Evolutionary conservation across 2,888 invertebrate species (phyloP).

Genomic region (Sussaba pulchella): DNA sequence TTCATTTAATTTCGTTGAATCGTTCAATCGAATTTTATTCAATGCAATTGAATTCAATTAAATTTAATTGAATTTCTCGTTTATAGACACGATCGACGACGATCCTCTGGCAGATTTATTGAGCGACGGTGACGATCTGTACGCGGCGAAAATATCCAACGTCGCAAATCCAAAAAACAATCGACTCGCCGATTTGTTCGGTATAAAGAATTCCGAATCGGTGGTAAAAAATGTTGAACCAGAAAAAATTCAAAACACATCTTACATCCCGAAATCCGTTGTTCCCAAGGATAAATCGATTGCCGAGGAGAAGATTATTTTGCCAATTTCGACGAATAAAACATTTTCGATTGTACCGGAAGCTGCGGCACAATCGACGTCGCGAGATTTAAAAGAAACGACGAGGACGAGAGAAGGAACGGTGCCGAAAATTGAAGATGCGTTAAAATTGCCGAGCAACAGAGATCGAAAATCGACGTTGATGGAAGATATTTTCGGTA

Average conservation of each 20-base stretch:
- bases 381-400: slow-evolving; percentile 49
- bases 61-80: neutral
- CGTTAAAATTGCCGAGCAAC: slow-evolving; percentile 60
- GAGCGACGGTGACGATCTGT: slow-evolving; percentile 71
- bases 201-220: slow-evolving; percentile 70
- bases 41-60: slow-evolving; percentile 10
- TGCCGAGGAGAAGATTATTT: neutral
- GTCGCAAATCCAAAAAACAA: slow-evolving; percentile 67
- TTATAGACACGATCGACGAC: slow-evolving; percentile 71
- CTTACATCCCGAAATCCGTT: slow-evolving; percentile 36
- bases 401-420: slow-evolving; percentile 64
- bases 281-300: slow-evolving; percentile 14
- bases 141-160: slow-evolving; percentile 62
- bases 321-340: slow-evolving; percentile 49
- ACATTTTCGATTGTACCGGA: neutral
- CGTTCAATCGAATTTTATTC: no score
- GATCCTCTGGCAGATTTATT: slow-evolving; percentile 74
- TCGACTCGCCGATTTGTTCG: slow-evolving; percentile 76
- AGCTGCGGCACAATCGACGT: slow-evolving; percentile 19
- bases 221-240: slow-evolving; percentile 55
- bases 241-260: slow-evolving; percentile 42
- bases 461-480: slow-evolving; percentile 74
- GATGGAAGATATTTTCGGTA: slow-evolving; percentile 78
- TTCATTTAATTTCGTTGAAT: slow-evolving; percentile 7
- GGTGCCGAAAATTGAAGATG: slow-evolving; percentile 61